Evolutionary conservation across 2,113 vertebrate genomes (phyloP).

Genomic region (Tupaia tana): DNA sequence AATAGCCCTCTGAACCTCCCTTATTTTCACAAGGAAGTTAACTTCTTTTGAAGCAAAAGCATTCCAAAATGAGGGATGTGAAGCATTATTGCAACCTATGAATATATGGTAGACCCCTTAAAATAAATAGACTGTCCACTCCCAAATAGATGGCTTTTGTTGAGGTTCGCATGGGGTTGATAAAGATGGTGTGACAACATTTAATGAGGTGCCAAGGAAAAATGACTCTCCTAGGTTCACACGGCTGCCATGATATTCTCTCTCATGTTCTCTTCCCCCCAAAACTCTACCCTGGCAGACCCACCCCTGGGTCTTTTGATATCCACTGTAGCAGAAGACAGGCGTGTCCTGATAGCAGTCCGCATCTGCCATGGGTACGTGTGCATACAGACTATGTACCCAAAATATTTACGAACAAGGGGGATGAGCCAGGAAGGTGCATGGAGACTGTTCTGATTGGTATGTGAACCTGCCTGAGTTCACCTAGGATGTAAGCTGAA

Average conservation of each 20-base stretch:
- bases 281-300: neutral
- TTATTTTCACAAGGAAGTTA: constrained; percentile 71
- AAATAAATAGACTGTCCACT: constrained; percentile 78
- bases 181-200: constrained; percentile 60
- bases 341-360: neutral
- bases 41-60: constrained; percentile 72
- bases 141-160: constrained; percentile 66
- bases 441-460: neutral
- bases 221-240: constrained; percentile 63
- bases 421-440: neutral
- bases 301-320: neutral
- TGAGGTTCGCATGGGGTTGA: constrained; percentile 31
- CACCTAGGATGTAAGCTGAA: neutral
- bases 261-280: neutral
- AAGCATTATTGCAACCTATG: constrained; percentile 58
- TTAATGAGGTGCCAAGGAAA: constrained; percentile 74
- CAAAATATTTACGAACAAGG: neutral
- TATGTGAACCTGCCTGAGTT: neutral
- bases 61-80: constrained; percentile 61
- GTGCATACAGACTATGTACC: neutral
- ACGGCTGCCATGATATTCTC: constrained; percentile 30
- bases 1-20: constrained; percentile 33
- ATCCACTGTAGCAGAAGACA: neutral
- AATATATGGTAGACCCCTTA: constrained; percentile 60
- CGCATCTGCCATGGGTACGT: too few species aligned